Evolutionary conservation across 1,140 invertebrate species (phyloP).

Genomic region (Amphibalanus amphitrite): DNA sequence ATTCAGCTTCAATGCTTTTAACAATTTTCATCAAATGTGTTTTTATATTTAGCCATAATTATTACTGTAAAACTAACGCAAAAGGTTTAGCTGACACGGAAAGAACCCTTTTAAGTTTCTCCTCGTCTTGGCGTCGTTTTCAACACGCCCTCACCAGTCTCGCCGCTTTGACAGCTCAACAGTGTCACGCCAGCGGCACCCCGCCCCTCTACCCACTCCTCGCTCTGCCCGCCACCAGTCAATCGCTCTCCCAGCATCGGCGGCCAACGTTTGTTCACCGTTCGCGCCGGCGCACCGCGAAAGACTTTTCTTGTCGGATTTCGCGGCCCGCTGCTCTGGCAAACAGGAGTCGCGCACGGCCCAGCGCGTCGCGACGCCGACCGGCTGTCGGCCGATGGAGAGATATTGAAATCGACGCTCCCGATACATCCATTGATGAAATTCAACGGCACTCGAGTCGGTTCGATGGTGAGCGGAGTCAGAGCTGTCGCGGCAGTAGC

Average conservation of each 20-base stretch:
- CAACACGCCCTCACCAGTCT: too few relatives aligned
- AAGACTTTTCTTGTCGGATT: not conserved
- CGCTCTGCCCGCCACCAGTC: not conserved
- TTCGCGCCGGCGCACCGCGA: not conserved
- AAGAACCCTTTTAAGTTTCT: too few relatives aligned
- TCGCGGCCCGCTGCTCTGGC: not conserved
- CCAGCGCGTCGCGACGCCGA: not conserved
- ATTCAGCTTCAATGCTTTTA: too few relatives aligned
- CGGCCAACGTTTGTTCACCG: not conserved
- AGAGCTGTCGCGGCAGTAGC: too few relatives aligned
- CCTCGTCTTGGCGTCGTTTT: too few relatives aligned
- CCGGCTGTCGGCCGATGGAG: not conserved
- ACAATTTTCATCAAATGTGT: too few relatives aligned
- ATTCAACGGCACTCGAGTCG: not conserved
- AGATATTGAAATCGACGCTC: not conserved
- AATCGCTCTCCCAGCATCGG: not conserved
- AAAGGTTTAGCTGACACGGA: too few relatives aligned
- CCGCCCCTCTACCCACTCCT: too few relatives aligned
- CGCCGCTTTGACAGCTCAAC: too few relatives aligned
- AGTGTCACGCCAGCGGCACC: too few relatives aligned
- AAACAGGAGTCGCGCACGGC: not conserved
- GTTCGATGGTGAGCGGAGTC: not conserved
- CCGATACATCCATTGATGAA: not conserved
- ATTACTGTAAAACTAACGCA: too few relatives aligned
- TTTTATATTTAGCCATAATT: too few relatives aligned